Evolutionary conservation across 2,888 invertebrate genomes (phyloP).

Genomic region (Ecdyonurus torrentis): DNA sequence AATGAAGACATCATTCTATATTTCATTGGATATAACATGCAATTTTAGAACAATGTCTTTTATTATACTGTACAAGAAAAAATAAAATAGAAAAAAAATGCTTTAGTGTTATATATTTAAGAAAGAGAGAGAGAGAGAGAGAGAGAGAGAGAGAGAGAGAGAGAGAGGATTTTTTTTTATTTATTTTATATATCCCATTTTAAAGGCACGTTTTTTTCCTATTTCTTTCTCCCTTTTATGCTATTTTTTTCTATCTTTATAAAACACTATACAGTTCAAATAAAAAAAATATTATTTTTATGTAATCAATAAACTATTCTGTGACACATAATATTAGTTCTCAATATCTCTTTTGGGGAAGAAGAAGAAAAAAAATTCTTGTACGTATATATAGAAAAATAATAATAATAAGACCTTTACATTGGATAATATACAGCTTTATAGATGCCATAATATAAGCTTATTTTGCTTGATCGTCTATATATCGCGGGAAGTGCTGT

Average conservation of each 20-base stretch:
- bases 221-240: not conserved
- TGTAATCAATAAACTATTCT: not conserved
- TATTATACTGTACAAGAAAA: not conserved
- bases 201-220: not conserved
- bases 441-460: no score
- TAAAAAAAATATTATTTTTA: not conserved
- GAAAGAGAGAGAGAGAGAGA: no score
- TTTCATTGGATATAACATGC: not conserved
- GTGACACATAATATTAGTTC: not conserved
- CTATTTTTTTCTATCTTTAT: not conserved
- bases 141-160: no score
- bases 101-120: no score
- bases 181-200: no score
- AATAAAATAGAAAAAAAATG: not conserved
- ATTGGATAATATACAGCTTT: no score
- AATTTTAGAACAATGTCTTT: not conserved
- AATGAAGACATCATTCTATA: not conserved
- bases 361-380: no score
- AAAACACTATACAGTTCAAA: not conserved
- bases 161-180: no score
- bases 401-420: no score
- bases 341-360: not conserved
- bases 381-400: no score
- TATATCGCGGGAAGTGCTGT: no score
- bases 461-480: no score